Evolutionary conservation across 2,797 vertebrate genomes (phyloP).

Genomic region (Phrynocephalus guinanensis): DNA sequence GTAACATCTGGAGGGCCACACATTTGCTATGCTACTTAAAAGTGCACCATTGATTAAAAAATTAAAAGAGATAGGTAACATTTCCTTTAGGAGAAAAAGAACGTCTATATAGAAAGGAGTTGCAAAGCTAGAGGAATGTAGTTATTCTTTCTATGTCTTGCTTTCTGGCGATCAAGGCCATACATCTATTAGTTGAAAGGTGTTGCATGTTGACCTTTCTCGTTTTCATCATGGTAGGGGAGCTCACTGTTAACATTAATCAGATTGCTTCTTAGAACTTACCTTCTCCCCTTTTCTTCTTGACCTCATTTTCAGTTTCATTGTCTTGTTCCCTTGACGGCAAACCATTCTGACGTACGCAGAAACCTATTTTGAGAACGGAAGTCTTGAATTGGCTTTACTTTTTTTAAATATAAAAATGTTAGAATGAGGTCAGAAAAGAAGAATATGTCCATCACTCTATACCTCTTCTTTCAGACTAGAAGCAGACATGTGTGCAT

Average conservation of each 20-base stretch:
- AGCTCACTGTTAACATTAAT: neutral
- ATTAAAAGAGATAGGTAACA: neutral
- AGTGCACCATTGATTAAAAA: neutral
- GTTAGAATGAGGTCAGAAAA: neutral
- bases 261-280: neutral
- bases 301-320: neutral
- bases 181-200: neutral
- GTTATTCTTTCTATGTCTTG: neutral
- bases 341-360: neutral
- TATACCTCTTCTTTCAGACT: neutral
- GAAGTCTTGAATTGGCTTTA: neutral
- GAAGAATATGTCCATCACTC: neutral
- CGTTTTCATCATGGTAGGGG: neutral
- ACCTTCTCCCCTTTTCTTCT: neutral
- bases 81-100: conserved; percentile 4
- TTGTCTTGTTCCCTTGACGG: neutral
- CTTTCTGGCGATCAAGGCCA: neutral
- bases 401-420: neutral
- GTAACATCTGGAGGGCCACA: neutral
- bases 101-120: neutral
- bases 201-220: neutral
- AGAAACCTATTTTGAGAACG: neutral
- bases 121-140: neutral
- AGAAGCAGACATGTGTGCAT: neutral
- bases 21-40: neutral